A percentile compares a stretch with the other conserved stretches of the same genome.
Evolutionary conservation across 2,113 vertebrate genomes (phyloP).

Genomic region (Misgurnus mizolepis): DNA sequence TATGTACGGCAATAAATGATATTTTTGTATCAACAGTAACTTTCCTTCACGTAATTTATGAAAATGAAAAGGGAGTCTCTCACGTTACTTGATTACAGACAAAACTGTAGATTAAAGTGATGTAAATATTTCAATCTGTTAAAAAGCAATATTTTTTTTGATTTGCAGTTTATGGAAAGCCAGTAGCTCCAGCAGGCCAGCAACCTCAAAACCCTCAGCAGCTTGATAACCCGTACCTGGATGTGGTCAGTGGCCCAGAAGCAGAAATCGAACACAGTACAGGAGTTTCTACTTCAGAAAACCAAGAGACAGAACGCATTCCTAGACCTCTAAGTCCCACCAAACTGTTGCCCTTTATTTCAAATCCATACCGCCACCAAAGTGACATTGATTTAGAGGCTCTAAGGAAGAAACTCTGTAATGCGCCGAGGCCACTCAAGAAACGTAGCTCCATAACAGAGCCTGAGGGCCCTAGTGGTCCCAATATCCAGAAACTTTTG

Average conservation of each 20-base stretch:
- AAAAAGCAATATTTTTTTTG: too few species aligned
- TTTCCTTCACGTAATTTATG: too few species aligned
- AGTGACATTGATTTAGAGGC: constrained; percentile 94
- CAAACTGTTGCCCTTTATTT: constrained; percentile 93
- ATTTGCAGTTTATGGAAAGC: constrained; percentile 88
- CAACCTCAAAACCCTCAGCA: constrained; percentile 52
- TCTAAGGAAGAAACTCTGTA: constrained; percentile 89
- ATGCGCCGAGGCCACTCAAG: constrained; percentile 91
- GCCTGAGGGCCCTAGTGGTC: constrained; percentile 92
- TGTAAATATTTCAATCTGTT: too few species aligned
- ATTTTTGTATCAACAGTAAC: too few species aligned
- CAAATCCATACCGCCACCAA: constrained; percentile 94
- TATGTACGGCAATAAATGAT: too few species aligned
- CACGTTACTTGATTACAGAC: too few species aligned
- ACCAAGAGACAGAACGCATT: constrained; percentile 82
- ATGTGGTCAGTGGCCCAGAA: constrained; percentile 77
- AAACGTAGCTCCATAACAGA: constrained; percentile 98
- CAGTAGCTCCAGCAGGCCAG: constrained; percentile 79
- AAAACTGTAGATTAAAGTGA: too few species aligned
- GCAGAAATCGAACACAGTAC: constrained; percentile 67
- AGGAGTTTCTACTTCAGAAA: constrained; percentile 65
- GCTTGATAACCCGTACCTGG: constrained; percentile 79
- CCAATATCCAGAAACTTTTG: constrained; percentile 95
- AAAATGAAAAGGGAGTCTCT: too few species aligned
- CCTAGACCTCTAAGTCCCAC: constrained; percentile 95